Evolutionary conservation across 2,888 invertebrate genomes (phyloP), one percentile per base, ranked within the genome.

Genomic region (Sycophila texana): DNA sequence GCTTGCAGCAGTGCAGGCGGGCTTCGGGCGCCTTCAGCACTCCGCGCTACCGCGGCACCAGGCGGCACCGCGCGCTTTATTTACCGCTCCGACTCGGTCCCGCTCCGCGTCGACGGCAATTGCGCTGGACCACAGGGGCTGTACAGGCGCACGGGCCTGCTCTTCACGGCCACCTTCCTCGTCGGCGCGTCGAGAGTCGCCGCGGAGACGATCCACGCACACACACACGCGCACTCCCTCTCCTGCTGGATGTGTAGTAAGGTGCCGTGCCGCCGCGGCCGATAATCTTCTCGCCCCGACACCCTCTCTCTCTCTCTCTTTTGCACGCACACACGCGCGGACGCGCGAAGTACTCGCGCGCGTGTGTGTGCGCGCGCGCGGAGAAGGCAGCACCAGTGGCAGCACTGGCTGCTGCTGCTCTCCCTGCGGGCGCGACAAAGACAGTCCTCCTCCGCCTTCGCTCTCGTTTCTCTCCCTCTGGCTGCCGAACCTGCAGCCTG

Each of bases 201-300:
- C 61, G 55, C 70, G 55, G n/a, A 49, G 63, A 77, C 70, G 39
- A 39, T 39, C 39, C 39, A 39, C 39, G 39, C 39, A 39, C 39
- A 39, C 26, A 18, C 63, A 39, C 26, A 18, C 63, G 47, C 58
- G 73, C 57, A 60, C 66, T 49, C 61, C n/a, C 78, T 66, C 49
- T 26, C 16, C 18, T 26, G 20, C 20, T 20, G 30, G 60, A 5
- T 39, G 7, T 66, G 61, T 67, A 39, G 67, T 60, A 79, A 79
- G 79, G 79, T 79, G 79, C 79, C 78, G 78, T 68, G 74, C 74
- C 77, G 55, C 77, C 53, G 55, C 77, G 66, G 67, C 72, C 71
- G 79, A 79, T 79, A 79, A 79, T 79, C 71, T 79, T 79, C 79
- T 79, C 79, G 61, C 79, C 65, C 79, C 66, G 61, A 74, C 57